These are phyloP conservation scores for Tridacna gigas DNA, from an alignment of 2,888 invertebrate genomes.

Conservation along the genomic window DNA sequence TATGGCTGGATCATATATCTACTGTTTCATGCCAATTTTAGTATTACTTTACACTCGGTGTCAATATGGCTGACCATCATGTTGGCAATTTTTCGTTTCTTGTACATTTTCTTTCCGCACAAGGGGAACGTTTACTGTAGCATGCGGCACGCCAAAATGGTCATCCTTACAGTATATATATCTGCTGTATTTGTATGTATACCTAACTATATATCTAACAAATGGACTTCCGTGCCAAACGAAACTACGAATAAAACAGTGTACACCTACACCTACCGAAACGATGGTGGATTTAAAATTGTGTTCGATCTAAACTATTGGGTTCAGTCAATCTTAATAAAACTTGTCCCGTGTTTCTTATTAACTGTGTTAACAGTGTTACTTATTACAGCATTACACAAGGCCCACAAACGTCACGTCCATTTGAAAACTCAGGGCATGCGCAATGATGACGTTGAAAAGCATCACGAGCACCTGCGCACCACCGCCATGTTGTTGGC, in stretches of 20 bases:
- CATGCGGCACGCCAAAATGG: slow-evolving; percentile 92
- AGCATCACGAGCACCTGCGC: slow-evolving; percentile 87
- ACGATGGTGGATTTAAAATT: slow-evolving; percentile 35
- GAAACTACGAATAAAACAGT: slow-evolving; percentile 40
- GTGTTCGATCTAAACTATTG: slow-evolving; percentile 55
- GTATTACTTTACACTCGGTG: slow-evolving; percentile 94
- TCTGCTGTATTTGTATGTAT: slow-evolving; percentile 93
- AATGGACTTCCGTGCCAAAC: slow-evolving; percentile 86
- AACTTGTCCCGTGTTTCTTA: slow-evolving; percentile 94
- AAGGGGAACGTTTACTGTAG: slow-evolving; percentile 93
- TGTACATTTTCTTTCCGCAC: slow-evolving; percentile 90
- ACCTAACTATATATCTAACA: slow-evolving; percentile 93
- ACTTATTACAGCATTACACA: slow-evolving; percentile 85
- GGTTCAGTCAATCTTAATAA: slow-evolving; percentile 97
- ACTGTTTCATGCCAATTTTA: slow-evolving; percentile 93
- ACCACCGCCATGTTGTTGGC: slow-evolving; percentile 96
- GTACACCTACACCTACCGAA: slow-evolving; percentile 90
- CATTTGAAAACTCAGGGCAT: slow-evolving; percentile 81
- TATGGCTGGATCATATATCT: slow-evolving; percentile 85
- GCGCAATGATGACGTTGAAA: slow-evolving; percentile 81
- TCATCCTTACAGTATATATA: slow-evolving; percentile 92
- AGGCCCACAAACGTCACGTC: slow-evolving; percentile 80
- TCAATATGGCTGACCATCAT: slow-evolving; percentile 97
- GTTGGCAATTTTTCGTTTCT: slow-evolving; percentile 95
- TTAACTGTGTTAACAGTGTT: slow-evolving; percentile 89